Conservation (phyloP, 2,797 vertebrate species). For the Melanogrammus aeglefinus region DNA sequence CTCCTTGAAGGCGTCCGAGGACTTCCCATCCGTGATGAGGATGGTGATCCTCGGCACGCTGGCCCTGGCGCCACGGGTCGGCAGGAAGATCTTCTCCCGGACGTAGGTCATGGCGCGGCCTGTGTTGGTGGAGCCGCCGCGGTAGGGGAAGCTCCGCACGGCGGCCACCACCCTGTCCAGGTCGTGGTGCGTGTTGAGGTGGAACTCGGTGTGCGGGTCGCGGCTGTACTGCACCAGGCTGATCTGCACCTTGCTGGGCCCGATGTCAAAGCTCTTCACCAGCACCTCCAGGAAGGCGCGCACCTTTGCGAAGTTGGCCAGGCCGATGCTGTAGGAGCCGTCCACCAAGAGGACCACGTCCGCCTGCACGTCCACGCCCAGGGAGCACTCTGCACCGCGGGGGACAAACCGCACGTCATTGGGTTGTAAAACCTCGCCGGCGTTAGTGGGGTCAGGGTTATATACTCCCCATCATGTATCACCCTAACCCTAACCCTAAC, state of each 20-base stretch:
- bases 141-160: slow-evolving; percentile 90
- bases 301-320: slow-evolving; percentile 96
- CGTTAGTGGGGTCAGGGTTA: too few species aligned
- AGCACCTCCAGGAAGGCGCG: slow-evolving; percentile 93
- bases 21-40: slow-evolving; percentile 97
- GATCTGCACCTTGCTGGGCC: slow-evolving; percentile 88
- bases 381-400: slow-evolving; percentile 82
- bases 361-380: slow-evolving; percentile 90
- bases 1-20: slow-evolving; percentile 92
- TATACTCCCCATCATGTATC: too few species aligned
- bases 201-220: slow-evolving; percentile 92
- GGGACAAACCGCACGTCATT: too few species aligned
- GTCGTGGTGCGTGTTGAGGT: slow-evolving; percentile 85
- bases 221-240: slow-evolving; percentile 97
- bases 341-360: slow-evolving; percentile 96
- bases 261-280: slow-evolving; percentile 93
- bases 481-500: too few species aligned
- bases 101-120: slow-evolving; percentile 96
- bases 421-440: too few species aligned
- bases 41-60: slow-evolving; percentile 92
- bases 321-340: slow-evolving; percentile 97
- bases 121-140: slow-evolving; percentile 97
- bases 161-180: slow-evolving; percentile 84
- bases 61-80: slow-evolving; percentile 80
- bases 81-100: slow-evolving; percentile 86